phyloP scores from a whole-genome alignment of 2,888 invertebrate species.

The Drosophila mimica region DNA sequence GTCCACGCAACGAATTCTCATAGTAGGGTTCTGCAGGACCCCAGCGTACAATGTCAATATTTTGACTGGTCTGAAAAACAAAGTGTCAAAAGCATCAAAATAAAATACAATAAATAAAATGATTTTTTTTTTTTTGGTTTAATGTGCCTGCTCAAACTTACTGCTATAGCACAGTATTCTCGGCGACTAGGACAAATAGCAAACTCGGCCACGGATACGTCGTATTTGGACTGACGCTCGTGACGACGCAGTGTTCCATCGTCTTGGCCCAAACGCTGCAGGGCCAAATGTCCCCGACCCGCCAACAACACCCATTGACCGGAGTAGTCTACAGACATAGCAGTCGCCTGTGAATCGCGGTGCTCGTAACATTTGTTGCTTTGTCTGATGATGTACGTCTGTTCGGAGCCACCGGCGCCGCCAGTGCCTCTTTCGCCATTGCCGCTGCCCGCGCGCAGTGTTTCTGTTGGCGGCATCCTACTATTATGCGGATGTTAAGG shows the following conservation, averaged over 20 bases:
- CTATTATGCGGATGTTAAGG: constrained; percentile 3
- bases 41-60: constrained; percentile 94
- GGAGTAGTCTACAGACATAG: constrained; percentile 92
- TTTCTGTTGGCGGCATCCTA: constrained; percentile 77
- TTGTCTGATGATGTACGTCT: constrained; percentile 79
- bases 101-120: background rate
- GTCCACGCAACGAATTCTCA: constrained; percentile 90
- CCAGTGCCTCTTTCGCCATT: constrained; percentile 33
- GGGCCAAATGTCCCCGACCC: constrained; percentile 91
- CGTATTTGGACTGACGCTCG: constrained; percentile 95
- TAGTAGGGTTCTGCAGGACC: constrained; percentile 90
- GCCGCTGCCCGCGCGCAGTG: constrained; percentile 64
- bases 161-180: constrained; percentile 94
- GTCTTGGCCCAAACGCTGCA: constrained; percentile 87
- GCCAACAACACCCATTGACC: constrained; percentile 94
- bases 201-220: constrained; percentile 96
- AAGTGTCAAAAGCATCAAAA: background rate
- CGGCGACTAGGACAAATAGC: constrained; percentile 92
- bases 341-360: constrained; percentile 94
- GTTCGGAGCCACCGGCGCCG: constrained; percentile 62
- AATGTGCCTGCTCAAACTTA: constrained; percentile 85
- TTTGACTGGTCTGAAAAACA: constrained; percentile 90
- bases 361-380: constrained; percentile 88
- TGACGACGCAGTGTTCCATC: constrained; percentile 89
- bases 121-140: background rate